Conservation (phyloP, 2,888 invertebrate genomes). For the Trileptium ribeirensis region DNA sequence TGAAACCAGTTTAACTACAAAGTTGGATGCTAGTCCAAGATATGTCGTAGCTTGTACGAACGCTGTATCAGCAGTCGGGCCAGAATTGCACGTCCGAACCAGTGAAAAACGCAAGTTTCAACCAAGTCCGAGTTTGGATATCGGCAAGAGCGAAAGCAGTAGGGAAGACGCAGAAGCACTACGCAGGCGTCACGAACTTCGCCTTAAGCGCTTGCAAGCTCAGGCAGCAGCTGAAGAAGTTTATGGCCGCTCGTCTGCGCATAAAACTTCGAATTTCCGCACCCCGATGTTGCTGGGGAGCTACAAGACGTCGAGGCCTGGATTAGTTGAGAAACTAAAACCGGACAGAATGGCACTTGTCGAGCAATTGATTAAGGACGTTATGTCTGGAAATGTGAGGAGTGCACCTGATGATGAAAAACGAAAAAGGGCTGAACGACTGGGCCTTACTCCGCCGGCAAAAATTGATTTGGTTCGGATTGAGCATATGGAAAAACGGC, state of each 20-base stretch:
- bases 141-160: background rate
- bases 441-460: conserved; percentile 20
- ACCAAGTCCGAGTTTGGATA: no score
- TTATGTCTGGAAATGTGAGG: background rate
- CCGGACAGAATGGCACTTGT: conserved; percentile 3
- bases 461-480: conserved; percentile 30
- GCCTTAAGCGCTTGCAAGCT: background rate
- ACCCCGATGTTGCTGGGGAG: background rate
- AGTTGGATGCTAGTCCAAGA: background rate
- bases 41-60: no score
- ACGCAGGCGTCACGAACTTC: background rate
- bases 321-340: conserved; percentile 25
- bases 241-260: background rate
- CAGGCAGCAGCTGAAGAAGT: background rate
- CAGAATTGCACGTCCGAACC: background rate
- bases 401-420: background rate
- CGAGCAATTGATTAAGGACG: conserved; percentile 6
- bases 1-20: no score
- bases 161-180: background rate
- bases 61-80: no score
- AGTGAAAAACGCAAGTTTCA: no score
- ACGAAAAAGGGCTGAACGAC: background rate
- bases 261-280: background rate
- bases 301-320: conserved; percentile 32
- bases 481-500: conserved; percentile 34